These are phyloP conservation scores for Hydrozoanthus tunicans DNA, from an alignment of 64 coral and sea anemone genomes.

Conservation along the genomic window DNA sequence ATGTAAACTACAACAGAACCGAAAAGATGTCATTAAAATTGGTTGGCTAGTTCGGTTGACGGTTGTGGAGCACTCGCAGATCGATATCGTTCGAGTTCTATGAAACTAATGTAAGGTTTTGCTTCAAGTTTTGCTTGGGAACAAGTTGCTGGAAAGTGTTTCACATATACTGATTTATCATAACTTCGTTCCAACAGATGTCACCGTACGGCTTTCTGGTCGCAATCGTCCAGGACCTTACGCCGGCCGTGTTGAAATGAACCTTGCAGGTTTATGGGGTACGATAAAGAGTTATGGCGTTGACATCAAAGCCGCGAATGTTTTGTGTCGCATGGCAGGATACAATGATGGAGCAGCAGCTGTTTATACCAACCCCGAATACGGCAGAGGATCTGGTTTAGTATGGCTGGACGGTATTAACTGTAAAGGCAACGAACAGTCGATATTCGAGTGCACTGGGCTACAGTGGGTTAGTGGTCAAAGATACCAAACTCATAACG, in stretches of 20 bases:
- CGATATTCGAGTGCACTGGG: slow-evolving; percentile 33
- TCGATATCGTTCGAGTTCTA: no score
- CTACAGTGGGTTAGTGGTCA: background rate
- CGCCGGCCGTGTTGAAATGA: slow-evolving; percentile 13
- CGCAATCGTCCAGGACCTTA: background rate
- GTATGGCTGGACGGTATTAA: background rate
- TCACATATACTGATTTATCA: no score
- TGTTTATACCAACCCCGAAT: background rate
- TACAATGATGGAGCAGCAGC: background rate
- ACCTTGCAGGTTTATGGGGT: slow-evolving; percentile 23
- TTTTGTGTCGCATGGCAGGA: slow-evolving; percentile 35
- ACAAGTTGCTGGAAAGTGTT: no score
- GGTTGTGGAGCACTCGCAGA: no score
- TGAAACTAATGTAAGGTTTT: no score
- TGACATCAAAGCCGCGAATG: background rate
- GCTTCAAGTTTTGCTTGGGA: no score
- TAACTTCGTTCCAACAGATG: background rate
- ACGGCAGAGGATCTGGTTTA: background rate
- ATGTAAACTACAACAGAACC: no score
- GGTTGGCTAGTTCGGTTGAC: no score
- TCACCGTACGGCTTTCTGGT: background rate
- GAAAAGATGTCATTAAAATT: no score
- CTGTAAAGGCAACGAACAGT: slow-evolving; percentile 3
- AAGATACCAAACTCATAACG: background rate
- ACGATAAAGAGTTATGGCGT: background rate